Evolutionary conservation across 2,113 vertebrate species (phyloP), one percentile per base, ranked within the genome.

Genomic region (Pipa parva): DNA sequence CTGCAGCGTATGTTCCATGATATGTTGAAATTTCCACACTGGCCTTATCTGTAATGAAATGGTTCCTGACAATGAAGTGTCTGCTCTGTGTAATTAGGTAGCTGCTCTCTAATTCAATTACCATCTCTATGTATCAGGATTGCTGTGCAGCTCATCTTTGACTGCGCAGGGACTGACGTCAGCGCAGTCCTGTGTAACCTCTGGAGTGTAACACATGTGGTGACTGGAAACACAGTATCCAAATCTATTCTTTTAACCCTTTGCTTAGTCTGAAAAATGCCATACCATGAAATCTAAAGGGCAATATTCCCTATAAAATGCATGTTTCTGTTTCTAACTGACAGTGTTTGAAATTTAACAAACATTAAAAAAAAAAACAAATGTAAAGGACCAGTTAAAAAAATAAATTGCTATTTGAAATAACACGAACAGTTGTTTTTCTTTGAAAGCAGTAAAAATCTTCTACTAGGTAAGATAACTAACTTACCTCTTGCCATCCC

Each of bases 101-200:
- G 74, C 59, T 77, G 73, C 77, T 82, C 80, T 81, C 83, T 86
- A 84, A 89, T 87, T 90, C 83, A 86, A 85, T 88, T 84, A 88
- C 72, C 80, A 78, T 81, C 66, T 71, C 72, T 74, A 75, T 83
- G 81, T 83, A 81, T 82, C 74, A 78, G 78, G 72, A 63, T 13
- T 17, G 6, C 39, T 42, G 39, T n/a, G 39, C 77, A 24, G 73
- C 72, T 68, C 80, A 85, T 79, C 82, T 74, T 80, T 73, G 58
- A 81, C 75, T 80, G 78, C 76, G 80, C 77, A 63, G 81, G 80
- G 31, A 71, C 76, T 84, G 87, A 88, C 77, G 74, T 85, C 82
- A 79, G 45, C 49, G 71, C 25, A 51, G 57, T 33, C 26, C 64
- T 27, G 25, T n/a, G 46, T 37, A 52, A 24, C 57, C 31, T 57